Percentiles rank a stretch among this genome's conserved stretches.
Evolutionary conservation across 1,140 invertebrate species (phyloP).

Genomic region (Pseudomyrmex pallidus): DNA sequence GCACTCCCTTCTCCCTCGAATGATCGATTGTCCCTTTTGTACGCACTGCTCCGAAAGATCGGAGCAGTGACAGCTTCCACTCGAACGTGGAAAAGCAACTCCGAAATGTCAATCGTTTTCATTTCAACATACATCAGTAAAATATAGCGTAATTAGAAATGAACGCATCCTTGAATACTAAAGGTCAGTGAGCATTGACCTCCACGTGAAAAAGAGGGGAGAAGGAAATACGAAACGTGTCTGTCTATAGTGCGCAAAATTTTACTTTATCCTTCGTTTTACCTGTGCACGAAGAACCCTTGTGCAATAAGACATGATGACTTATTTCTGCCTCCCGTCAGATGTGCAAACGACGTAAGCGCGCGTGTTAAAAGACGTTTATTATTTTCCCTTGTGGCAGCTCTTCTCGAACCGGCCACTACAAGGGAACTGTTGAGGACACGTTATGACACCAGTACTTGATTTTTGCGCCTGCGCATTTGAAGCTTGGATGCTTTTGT

Average conservation of each 20-base stretch:
- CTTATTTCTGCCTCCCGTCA: constrained; percentile 64
- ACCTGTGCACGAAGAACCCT: constrained; percentile 91
- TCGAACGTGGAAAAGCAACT: too few species aligned
- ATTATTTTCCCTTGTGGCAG: constrained; percentile 79
- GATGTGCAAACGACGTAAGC: constrained; percentile 66
- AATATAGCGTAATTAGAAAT: neutral
- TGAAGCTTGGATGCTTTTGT: neutral
- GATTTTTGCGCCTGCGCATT: constrained; percentile 77
- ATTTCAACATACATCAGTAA: neutral
- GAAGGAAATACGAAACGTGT: neutral
- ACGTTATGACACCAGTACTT: constrained; percentile 70
- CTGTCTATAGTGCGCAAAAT: neutral
- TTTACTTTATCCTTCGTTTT: constrained; percentile 72
- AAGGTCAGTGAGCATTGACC: constrained; percentile 40
- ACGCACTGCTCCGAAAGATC: neutral
- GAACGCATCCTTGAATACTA: neutral
- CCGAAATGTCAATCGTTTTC: neutral
- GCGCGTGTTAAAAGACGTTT: constrained; percentile 15
- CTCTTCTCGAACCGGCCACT: constrained; percentile 85
- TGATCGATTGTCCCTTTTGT: neutral
- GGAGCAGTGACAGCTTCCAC: neutral
- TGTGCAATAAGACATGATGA: constrained; percentile 90
- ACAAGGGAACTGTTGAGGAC: constrained; percentile 79
- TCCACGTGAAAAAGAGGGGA: neutral
- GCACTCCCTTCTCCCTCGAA: neutral